Percentiles rank a stretch among this genome's conserved stretches.
phyloP scores from a whole-genome alignment of 2,888 invertebrate species.

The Lydus trimaculatus region DNA sequence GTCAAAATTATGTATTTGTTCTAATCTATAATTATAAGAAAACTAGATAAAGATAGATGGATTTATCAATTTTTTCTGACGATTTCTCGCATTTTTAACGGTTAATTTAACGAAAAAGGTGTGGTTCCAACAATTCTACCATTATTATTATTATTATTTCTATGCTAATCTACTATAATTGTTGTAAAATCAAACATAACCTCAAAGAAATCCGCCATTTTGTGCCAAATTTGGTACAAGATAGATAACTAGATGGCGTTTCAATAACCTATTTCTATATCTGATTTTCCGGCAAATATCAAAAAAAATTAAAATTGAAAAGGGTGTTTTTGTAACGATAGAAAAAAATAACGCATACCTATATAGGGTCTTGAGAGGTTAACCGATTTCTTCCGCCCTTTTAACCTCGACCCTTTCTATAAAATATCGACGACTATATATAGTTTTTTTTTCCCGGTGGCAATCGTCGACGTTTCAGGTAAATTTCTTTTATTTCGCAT shows the following conservation, averaged over 20 bases:
- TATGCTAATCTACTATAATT: too few relatives aligned
- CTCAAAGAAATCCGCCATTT: background rate
- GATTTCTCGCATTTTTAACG: background rate
- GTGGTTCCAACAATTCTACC: background rate
- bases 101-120: background rate
- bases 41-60: background rate
- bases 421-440: background rate
- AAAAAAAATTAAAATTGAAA: background rate
- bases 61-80: background rate
- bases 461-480: background rate
- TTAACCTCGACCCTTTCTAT: constrained; percentile 34
- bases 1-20: background rate
- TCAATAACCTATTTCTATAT: background rate
- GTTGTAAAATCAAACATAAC: background rate
- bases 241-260: background rate
- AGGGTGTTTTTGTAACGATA: background rate
- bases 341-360: too few relatives aligned
- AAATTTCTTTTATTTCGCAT: background rate
- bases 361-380: constrained; percentile 42
- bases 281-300: too few relatives aligned
- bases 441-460: background rate
- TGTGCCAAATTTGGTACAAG: background rate
- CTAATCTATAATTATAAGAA: background rate
- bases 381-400: constrained; percentile 52
- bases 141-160: background rate